Percentiles rank a stretch among this genome's conserved stretches.
Conservation (phyloP, 2,888 invertebrate species). For the Automeris io region DNA sequence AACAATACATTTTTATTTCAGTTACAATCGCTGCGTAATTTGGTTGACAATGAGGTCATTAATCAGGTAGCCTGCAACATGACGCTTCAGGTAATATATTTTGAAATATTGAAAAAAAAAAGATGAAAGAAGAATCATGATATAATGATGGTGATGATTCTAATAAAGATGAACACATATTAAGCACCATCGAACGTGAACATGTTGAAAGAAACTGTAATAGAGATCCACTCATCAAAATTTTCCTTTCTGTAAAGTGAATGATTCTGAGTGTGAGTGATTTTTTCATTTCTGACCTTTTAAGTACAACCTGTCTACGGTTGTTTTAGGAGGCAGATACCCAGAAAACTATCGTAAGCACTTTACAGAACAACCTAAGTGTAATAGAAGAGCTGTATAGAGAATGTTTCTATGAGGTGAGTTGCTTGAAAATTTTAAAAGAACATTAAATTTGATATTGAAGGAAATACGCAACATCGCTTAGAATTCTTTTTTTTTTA, state of each 20-base stretch:
- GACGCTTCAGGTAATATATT: conserved; percentile 31
- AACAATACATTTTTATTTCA: conserved; percentile 20
- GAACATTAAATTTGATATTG: not conserved
- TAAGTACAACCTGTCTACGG: too few species aligned
- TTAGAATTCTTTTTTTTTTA: not conserved
- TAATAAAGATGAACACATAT: too few species aligned
- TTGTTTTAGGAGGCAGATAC: conserved; percentile 40
- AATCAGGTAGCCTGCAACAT: conserved; percentile 30
- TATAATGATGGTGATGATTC: too few species aligned
- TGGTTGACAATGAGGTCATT: conserved; percentile 22
- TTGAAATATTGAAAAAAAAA: too few species aligned
- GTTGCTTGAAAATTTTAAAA: conserved; percentile 10
- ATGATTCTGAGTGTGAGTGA: too few species aligned
- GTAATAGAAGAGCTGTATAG: conserved; percentile 60
- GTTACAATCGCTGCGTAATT: conserved; percentile 25
- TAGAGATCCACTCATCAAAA: too few species aligned
- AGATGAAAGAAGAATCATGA: too few species aligned
- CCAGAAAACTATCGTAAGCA: conserved; percentile 36
- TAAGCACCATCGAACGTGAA: too few species aligned
- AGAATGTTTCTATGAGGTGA: conserved; percentile 67
- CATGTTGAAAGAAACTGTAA: too few species aligned
- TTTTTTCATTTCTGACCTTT: not conserved
- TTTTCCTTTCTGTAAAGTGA: too few species aligned
- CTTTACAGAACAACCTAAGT: conserved; percentile 46
- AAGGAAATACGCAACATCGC: not conserved